Evolutionary conservation across 2,888 invertebrate genomes (phyloP).

Genomic region (Tipula vernalis): DNA sequence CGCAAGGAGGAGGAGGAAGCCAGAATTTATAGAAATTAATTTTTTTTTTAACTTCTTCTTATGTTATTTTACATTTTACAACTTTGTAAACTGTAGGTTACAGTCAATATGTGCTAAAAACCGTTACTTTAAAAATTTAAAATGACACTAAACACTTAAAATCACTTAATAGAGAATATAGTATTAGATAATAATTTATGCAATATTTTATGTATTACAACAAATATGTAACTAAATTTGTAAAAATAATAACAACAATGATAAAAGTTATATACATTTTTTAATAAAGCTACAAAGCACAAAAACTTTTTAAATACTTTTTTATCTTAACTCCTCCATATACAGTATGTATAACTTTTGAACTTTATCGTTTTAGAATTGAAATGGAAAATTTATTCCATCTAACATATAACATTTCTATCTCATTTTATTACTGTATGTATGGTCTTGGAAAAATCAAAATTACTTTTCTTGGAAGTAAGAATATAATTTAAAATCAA

Average conservation of each 20-base stretch:
- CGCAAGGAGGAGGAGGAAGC: constrained; percentile 58
- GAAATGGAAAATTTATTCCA: neutral
- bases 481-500: neutral
- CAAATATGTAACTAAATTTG: neutral
- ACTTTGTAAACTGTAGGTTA: neutral
- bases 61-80: neutral
- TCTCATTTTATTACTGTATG: neutral
- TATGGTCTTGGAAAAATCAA: neutral
- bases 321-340: neutral
- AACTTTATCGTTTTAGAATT: neutral
- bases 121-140: neutral
- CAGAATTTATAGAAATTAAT: constrained; percentile 39
- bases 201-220: neutral
- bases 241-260: neutral
- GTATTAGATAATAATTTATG: neutral
- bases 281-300: neutral
- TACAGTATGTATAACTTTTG: neutral
- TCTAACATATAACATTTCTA: neutral
- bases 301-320: neutral
- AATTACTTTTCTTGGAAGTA: neutral
- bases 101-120: neutral
- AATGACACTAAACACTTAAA: neutral
- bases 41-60: constrained; percentile 6
- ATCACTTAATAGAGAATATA: neutral
- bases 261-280: neutral